Base-by-base conservation (phyloP, 1,140 invertebrate genomes). In the Maniola jurtina region DNA sequence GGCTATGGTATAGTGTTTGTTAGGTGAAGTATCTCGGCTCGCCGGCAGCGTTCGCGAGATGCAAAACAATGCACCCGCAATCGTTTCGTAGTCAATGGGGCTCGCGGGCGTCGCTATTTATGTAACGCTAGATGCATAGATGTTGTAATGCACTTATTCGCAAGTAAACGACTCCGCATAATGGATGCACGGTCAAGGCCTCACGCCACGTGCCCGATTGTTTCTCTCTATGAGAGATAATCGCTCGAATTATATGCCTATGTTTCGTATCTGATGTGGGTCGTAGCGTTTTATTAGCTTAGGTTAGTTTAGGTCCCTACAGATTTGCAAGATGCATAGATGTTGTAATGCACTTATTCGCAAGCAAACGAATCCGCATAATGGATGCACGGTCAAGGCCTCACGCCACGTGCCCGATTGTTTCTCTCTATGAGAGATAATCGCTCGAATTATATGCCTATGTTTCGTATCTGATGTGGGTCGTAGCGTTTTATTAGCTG, bases 171-270 rank as follows among this genome's bases (percentile, higher is more conserved):
- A 55, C 55, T 57, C 40, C 48, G 59, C 70, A 75, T 87, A 89
- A 89, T 86, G 79, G 78, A 84, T 81, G 83, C 81, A 83, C 84
- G 86, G 84, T 87, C 86, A 89, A 87, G 86, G 86, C 71, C 84
- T 66, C 70, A 77, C 80, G 76, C 75, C 83, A 87, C 78, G 82
- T 81, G 83, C 73, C 72, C 73, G 76, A 81, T 83, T 84, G 78
- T 83, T 86, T 81, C 77, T 10, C 6, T 3, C 40, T 11, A n/a
- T n/a, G n/a, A n/a, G n/a, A n/a, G n/a, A n/a, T n/a, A n/a, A n/a
- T n/a, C n/a, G n/a, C n/a, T n/a, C n/a, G n/a, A n/a, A n/a, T n/a
- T n/a, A n/a, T n/a, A n/a, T n/a, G n/a, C n/a, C n/a, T n/a, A n/a
- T n/a, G n/a, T n/a, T n/a, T n/a, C n/a, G n/a, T n/a, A n/a, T n/a